These are phyloP conservation scores for Dyspetes luteomarginatus DNA, from an alignment of 2,888 invertebrate species.

Conservation along the genomic window DNA sequence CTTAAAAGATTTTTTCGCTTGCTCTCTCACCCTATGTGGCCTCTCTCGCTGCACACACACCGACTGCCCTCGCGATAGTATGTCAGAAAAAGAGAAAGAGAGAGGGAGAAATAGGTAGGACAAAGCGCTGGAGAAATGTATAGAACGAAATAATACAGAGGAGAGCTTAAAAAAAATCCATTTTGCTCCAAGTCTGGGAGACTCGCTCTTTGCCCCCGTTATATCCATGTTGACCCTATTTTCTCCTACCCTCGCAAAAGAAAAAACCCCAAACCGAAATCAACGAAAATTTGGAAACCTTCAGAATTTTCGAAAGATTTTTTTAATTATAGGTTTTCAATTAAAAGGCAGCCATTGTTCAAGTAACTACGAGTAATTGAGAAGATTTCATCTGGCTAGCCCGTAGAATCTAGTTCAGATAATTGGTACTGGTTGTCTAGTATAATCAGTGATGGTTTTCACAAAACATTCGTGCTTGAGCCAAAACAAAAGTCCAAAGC, in stretches of 20 bases:
- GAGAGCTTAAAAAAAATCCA: conserved; percentile 13
- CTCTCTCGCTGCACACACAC: conserved; percentile 33
- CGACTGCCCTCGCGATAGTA: not conserved
- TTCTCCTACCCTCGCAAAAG: not conserved
- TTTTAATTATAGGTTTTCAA: not conserved
- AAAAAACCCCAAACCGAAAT: not conserved
- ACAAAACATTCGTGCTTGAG: no score
- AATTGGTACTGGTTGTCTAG: no score
- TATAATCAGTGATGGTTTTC: no score
- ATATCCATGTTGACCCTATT: not conserved
- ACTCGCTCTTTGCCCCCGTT: not conserved
- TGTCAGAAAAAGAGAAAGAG: not conserved
- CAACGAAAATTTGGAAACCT: not conserved
- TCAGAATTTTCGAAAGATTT: not conserved
- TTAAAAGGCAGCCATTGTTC: no score
- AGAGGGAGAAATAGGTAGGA: not conserved
- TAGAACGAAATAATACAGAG: not conserved
- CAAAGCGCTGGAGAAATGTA: not conserved
- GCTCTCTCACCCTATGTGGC: conserved; percentile 36
- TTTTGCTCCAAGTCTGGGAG: not conserved
- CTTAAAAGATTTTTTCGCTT: conserved; percentile 73
- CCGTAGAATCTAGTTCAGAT: no score
- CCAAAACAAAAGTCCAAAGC: no score
- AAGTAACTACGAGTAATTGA: no score
- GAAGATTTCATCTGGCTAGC: no score